Evolutionary conservation across 2,113 vertebrate genomes (phyloP).

Genomic region (Mungos mungo): DNA sequence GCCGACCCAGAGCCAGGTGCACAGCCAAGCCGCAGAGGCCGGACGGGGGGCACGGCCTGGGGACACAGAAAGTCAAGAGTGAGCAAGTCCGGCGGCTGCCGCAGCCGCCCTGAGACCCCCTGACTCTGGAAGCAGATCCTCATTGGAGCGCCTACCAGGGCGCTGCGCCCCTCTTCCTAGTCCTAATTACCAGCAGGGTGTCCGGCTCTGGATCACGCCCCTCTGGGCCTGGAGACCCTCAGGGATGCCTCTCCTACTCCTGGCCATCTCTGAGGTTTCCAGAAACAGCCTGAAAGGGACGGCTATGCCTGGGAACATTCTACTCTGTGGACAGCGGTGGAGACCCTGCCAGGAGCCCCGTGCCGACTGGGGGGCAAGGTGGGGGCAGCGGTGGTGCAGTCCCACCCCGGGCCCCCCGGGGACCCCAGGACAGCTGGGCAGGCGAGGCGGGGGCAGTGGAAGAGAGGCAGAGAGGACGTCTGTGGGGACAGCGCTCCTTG

Average conservation of each 20-base stretch:
- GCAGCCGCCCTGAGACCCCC: background rate
- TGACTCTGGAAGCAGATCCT: background rate
- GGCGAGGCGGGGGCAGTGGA: background rate
- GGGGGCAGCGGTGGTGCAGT: no score
- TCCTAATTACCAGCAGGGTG: no score
- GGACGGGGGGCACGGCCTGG: fast-evolving
- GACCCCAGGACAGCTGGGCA: background rate
- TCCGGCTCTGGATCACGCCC: background rate
- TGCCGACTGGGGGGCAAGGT: no score
- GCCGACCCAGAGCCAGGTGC: background rate
- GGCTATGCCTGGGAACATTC: background rate
- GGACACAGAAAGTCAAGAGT: no score
- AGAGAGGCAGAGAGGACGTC: background rate
- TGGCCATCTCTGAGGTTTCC: constrained; percentile 5
- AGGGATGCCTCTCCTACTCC: background rate
- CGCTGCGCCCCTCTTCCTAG: background rate
- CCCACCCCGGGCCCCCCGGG: background rate
- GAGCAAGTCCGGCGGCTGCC: background rate
- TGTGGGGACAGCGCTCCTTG: fast-evolving
- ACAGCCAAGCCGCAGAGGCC: fast-evolving
- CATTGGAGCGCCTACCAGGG: fast-evolving
- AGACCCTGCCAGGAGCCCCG: background rate
- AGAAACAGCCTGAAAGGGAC: background rate
- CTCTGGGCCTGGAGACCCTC: background rate
- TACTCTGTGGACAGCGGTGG: background rate